Evolutionary conservation across 2,797 vertebrate species (phyloP), one percentile per base, ranked within the genome.

Genomic region (Malacoraja senta): DNA sequence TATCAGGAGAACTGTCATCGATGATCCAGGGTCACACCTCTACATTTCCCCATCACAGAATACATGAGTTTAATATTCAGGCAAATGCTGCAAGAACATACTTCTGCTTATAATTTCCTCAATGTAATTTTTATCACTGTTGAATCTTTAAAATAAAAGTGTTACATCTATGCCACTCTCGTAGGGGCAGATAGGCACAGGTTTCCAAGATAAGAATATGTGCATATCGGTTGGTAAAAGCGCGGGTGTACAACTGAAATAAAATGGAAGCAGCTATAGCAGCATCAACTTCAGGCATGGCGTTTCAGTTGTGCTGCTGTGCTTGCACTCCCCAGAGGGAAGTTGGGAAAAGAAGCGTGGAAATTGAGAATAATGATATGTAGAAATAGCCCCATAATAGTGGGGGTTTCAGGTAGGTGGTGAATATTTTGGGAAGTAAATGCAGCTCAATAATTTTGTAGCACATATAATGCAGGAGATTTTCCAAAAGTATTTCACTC

Each of bases 91-190:
- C 84, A 68, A 68, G 61, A n/a, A 68, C 6, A 65, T 3, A 35
- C 17, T 35, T 88, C 21, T 15, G 7, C 84, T 21, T 63, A 88
- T 32, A 88, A 10, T 88, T 32, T 88, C 84, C 63, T 68, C 53
- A 88, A 21, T 68, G 24, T 88, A 19, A 88, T 68, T 68, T 88
- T 35, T 88, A 68, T 32, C 21, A 63, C n/a, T 19, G 17, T 63
- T 88, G 61, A 65, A 32, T 65, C 61, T 86, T 88, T 32, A 88
- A 88, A 88, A 65, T 68, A 68, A 88, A 88, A 53, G 29, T 35
- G 8, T 9, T 21, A 35, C n/a, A 88, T 35, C 84, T 68, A 53
- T 53, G n/a, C n/a, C 17, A 35, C 17, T 68, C 84, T 8, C 61
- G 24, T 61, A 61, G 81, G 21, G n/a, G 17, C n/a, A 68, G 17